Conservation (phyloP, 2,113 vertebrate genomes). For the Triplophysa dalaica region DNA sequence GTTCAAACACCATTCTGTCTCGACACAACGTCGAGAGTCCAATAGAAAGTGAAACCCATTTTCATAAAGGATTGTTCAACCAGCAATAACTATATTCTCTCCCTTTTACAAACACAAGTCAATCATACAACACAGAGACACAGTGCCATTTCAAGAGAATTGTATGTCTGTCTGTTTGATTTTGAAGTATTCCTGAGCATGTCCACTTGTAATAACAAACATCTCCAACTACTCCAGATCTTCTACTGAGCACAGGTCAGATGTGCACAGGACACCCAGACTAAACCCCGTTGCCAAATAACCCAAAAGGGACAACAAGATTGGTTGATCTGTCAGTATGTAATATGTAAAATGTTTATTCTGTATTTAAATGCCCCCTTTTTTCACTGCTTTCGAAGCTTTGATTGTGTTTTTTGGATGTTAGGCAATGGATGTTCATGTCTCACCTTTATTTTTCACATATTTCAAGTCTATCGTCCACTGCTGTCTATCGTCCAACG, state of each 20-base stretch:
- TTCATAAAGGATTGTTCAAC: not conserved
- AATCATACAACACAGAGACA: slow-evolving; percentile 32
- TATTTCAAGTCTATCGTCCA: too few relatives aligned
- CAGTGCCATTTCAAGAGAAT: slow-evolving; percentile 61
- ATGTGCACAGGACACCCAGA: slow-evolving; percentile 34
- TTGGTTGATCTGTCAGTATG: not conserved
- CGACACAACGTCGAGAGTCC: too few relatives aligned
- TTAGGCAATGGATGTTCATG: too few relatives aligned
- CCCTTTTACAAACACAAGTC: slow-evolving; percentile 7
- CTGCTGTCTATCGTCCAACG: too few relatives aligned
- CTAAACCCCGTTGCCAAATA: not conserved
- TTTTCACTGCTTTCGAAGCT: too few relatives aligned
- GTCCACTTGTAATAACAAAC: slow-evolving; percentile 72
- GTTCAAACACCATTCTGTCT: too few relatives aligned
- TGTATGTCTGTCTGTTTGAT: slow-evolving; percentile 25
- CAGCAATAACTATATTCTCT: slow-evolving; percentile 3
- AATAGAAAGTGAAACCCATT: not conserved
- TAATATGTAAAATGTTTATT: not conserved
- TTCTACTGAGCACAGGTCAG: slow-evolving; percentile 60
- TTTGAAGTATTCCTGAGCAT: slow-evolving; percentile 58
- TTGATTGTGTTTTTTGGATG: too few relatives aligned
- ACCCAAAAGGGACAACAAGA: not conserved
- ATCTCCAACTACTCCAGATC: slow-evolving; percentile 71
- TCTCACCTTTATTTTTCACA: too few relatives aligned
- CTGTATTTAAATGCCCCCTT: too few relatives aligned